phyloP scores from a whole-genome alignment of 2,113 vertebrate species.

The Panthera leo region DNA sequence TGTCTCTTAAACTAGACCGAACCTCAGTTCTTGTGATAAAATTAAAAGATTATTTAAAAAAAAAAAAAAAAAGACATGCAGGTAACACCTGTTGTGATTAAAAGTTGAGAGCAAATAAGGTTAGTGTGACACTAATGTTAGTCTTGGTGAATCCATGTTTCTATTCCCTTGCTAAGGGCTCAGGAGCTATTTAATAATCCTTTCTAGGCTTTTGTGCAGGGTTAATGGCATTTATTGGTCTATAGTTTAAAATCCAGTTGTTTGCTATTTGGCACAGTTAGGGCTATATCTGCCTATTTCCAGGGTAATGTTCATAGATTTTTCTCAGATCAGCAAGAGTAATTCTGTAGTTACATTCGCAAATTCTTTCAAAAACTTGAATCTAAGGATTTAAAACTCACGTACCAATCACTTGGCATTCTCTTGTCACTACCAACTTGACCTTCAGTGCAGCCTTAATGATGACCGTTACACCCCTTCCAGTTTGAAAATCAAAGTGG shows the following conservation, averaged over 20 bases:
- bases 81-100: not conserved
- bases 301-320: not conserved
- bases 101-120: not conserved
- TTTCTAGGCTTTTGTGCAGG: not conserved
- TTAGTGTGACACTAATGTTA: not conserved
- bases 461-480: not conserved
- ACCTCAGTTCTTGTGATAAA: constrained; percentile 27
- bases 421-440: not conserved
- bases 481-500: not conserved
- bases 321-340: not conserved
- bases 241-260: not conserved
- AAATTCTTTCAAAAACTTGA: constrained; percentile 15
- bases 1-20: not conserved
- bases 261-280: not conserved
- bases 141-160: not conserved
- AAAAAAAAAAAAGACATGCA: not conserved
- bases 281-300: not conserved
- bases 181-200: not conserved
- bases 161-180: not conserved
- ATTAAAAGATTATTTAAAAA: not conserved
- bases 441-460: not conserved
- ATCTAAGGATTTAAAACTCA: not conserved
- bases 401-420: not conserved
- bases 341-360: not conserved
- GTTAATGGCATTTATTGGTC: not conserved